A percentile compares a stretch with the other conserved stretches of the same genome.
phyloP scores from a whole-genome alignment of 2,113 vertebrate genomes.

The Odontesthes bonariensis region DNA sequence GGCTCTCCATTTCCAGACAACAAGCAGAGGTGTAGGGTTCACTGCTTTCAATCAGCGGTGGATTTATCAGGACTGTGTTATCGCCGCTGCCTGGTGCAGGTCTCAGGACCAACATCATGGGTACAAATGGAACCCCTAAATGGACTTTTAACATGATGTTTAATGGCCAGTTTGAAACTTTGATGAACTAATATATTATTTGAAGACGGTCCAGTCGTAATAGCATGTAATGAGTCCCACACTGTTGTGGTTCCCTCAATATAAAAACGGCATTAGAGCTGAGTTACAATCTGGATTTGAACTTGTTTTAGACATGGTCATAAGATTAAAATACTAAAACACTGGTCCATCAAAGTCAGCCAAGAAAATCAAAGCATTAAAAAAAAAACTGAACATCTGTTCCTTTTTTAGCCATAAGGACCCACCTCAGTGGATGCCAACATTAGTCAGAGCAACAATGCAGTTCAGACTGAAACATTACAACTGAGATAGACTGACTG shows the following conservation, averaged over 20 bases:
- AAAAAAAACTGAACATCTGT: not conserved
- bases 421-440: not conserved
- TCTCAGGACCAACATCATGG: conserved; percentile 7
- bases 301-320: not conserved
- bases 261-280: not conserved
- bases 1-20: conserved; percentile 66
- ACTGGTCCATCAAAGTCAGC: not conserved
- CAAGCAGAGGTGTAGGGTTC: conserved; percentile 70
- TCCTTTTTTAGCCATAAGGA: not conserved
- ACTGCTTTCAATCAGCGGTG: conserved; percentile 73
- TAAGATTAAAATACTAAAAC: not conserved
- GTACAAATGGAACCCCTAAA: conserved; percentile 29
- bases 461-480: not conserved
- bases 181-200: conserved; percentile 34
- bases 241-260: not conserved
- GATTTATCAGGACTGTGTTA: conserved; percentile 70
- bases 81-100: conserved; percentile 44
- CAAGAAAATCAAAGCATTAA: not conserved
- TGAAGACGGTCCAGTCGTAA: conserved; percentile 17
- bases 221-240: conserved; percentile 12
- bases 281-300: conserved; percentile 6
- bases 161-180: conserved; percentile 21
- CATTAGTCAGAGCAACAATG: not conserved
- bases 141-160: conserved; percentile 35
- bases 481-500: not conserved